Percentiles rank a stretch among this genome's conserved stretches.
phyloP scores from a whole-genome alignment of 2,797 vertebrate genomes.

The Ambastaia sidthimunki region DNA sequence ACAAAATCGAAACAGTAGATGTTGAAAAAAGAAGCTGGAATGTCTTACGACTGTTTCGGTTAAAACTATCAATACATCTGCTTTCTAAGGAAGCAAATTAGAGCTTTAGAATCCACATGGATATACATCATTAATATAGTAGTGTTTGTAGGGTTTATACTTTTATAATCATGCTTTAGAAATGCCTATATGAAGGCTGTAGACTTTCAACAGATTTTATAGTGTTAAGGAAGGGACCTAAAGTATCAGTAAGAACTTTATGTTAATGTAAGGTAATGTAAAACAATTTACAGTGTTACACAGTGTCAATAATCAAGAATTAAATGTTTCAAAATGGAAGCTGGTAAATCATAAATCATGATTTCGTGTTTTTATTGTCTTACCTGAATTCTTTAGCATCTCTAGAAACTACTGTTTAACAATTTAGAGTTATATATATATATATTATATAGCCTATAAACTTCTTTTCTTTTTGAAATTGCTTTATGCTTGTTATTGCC shows the following conservation, averaged over 20 bases:
- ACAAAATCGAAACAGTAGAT: background rate
- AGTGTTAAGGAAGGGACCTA: background rate
- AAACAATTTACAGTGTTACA: conserved; percentile 2
- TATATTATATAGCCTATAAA: conserved; percentile 7
- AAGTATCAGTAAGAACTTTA: background rate
- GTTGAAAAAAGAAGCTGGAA: conserved; percentile 18
- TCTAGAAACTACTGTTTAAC: conserved; percentile 19
- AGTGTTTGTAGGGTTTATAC: conserved; percentile 2
- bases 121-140: conserved; percentile 20
- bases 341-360: conserved; percentile 2
- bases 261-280: conserved; percentile 1
- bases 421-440: background rate
- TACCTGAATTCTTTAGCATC: background rate
- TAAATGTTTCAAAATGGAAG: background rate
- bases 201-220: conserved; percentile 3
- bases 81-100: conserved; percentile 78
- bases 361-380: conserved; percentile 13
- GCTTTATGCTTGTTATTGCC: too few relatives aligned
- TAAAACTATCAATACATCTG: conserved; percentile 58
- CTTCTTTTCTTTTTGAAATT: background rate
- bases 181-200: conserved; percentile 3
- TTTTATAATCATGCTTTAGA: background rate
- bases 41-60: conserved; percentile 11
- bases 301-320: background rate
- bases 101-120: conserved; percentile 30